Evolutionary conservation across 2,888 invertebrate genomes (phyloP), one percentile per base, ranked within the genome.

Genomic region (Acanthosepion lycidas): DNA sequence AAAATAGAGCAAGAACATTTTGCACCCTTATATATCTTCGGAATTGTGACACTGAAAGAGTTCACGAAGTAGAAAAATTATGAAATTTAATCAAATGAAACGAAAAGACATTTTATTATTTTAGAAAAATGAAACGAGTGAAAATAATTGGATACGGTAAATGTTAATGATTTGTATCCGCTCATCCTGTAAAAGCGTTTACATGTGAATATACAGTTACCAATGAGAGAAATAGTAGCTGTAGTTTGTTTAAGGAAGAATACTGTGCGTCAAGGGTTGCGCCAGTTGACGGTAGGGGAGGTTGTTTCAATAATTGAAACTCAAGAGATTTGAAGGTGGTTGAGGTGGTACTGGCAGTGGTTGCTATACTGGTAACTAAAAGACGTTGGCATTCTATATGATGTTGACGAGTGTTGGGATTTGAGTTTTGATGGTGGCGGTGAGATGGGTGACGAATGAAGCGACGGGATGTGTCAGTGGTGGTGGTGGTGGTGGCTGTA

Each of bases 61-160:
- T 59, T 23, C 4, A 20, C 23, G 59, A 59, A 59, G 59, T 6
- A 78, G n/a, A 78, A 78, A 78, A n/a, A n/a, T 33, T 78, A 78
- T 78, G 78, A 78, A 78, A 78, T 78, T 78, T 78, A 78, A 78
- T 78, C 78, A 78, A 78, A 78, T 78, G 78, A 78, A 78, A 78
- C 78, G 78, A 33, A 78, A 78, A 78, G 28, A n/a, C n/a, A 78
- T n/a, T 78, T 78, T 78, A 78, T 78, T 78, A 78, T 78, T 78
- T 12, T 78, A n/a, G 18, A 78, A 78, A 78, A n/a, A 33, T 4
- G 78, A 33, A n/a, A 33, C n/a, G 78, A n/a, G n/a, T 15, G 15
- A n/a, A n/a, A 78, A 33, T 78, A 78, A 78, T 78, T 33, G 78
- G 78, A 78, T n/a, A 78, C 18, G 78, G n/a, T 15, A n/a, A 78